Evolutionary conservation across 1,140 invertebrate genomes (phyloP), one percentile per base, ranked within the genome.

Genomic region (Arctopsyche grandis): DNA sequence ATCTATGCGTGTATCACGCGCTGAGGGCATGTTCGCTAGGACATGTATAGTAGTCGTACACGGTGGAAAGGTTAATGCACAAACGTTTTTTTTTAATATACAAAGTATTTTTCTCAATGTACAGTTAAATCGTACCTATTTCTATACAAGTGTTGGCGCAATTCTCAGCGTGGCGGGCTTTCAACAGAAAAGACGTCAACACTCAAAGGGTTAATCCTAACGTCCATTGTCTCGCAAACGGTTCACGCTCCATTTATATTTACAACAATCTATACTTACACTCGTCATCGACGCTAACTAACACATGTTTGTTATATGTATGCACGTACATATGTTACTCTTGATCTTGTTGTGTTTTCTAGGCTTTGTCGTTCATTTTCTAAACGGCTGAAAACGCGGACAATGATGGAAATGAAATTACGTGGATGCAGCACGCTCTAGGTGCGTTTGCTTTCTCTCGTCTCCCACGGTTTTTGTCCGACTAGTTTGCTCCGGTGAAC

Each of bases 381-480:
- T 60, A 60, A 60, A 60, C 56, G n/a, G 21, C 3, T 12, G 21
- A 21, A 60, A 60, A 9, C 16, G 7, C 48, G 12, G 3, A 14
- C 48, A 52, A 52, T 52, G 3, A 60, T 19, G 9, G 16, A 60
- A 9, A 60, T 21, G 21, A 60, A 21, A 60, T 21, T 9, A 60
- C 16, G 16, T 60, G 1, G 12, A 19, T 19, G 56, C 12, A 22
- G 7, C 66, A 24, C 66, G 29, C 66, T 10, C 5, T 69, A 69
- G 22, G 14, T 21, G 21, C 12, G 60, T 26, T 22, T 14, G 66
- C 66, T 69, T 69, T 69, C 66, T 38, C 66, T 69, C 66, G 29
- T 38, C 26, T 69, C 66, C 66, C 66, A 69, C 66, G 66, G 26
- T 69, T 69, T 69, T 69, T 56, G 52, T 69, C 66, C 9, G n/a